These are phyloP conservation scores for Cecropterus lyciades DNA, from an alignment of 1,140 invertebrate genomes.

Conservation along the genomic window DNA sequence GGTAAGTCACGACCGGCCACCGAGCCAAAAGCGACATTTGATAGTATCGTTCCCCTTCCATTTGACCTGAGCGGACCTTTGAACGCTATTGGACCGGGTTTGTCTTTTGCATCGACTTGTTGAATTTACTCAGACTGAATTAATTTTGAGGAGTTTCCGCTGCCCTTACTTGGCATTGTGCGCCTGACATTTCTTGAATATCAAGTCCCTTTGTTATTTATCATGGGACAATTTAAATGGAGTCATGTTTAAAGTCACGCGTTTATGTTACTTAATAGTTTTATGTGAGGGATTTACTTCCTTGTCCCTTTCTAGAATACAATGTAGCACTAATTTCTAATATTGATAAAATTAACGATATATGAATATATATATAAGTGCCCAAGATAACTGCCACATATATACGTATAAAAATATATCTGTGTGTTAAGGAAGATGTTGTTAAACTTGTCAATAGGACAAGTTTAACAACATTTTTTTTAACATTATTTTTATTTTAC, in stretches of 20 bases:
- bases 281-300: too few relatives aligned
- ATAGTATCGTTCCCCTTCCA: conserved; percentile 77
- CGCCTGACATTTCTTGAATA: conserved; percentile 31
- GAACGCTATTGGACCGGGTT: conserved; percentile 49
- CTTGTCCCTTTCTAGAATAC: too few relatives aligned
- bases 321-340: too few relatives aligned
- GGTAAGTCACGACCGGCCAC: conserved; percentile 81
- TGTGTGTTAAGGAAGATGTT: too few relatives aligned
- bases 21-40: conserved; percentile 77
- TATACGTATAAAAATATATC: too few relatives aligned
- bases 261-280: conserved; percentile 5
- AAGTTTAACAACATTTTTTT: too few relatives aligned
- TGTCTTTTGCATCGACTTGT: conserved; percentile 50
- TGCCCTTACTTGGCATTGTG: conserved; percentile 32
- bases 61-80: conserved; percentile 68
- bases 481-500: too few relatives aligned
- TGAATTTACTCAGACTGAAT: conserved; percentile 41
- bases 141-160: conserved; percentile 33
- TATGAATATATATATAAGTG: too few relatives aligned
- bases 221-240: conserved; percentile 24
- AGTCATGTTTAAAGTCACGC: conserved; percentile 25
- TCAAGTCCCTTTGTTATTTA: conserved; percentile 31
- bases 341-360: too few relatives aligned
- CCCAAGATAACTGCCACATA: too few relatives aligned
- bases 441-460: too few relatives aligned